A percentile compares a stretch with the other conserved stretches of the same genome.
Conservation (phyloP, 2,797 vertebrate genomes). For the Hoplostethus atlanticus region DNA sequence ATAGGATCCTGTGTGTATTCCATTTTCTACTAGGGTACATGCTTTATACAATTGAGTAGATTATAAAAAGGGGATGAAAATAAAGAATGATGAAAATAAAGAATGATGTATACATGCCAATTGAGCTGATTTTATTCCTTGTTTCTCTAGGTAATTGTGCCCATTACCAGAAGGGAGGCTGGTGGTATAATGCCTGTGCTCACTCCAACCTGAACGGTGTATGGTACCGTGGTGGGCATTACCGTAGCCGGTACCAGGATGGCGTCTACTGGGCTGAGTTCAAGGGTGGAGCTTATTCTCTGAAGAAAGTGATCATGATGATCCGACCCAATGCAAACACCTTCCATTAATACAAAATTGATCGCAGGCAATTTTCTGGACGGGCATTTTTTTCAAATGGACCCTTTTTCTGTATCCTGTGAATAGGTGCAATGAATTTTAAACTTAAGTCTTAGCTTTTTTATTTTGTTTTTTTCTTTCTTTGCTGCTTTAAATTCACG, state of each 20-base stretch:
- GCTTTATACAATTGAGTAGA: too few species aligned
- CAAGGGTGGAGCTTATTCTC: conserved; percentile 92
- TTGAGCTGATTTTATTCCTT: conserved; percentile 13
- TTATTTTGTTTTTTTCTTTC: too few species aligned
- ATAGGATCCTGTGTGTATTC: too few species aligned
- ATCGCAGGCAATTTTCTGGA: neutral
- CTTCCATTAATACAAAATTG: conserved; percentile 83
- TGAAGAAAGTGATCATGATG: conserved; percentile 91
- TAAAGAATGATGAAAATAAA: neutral
- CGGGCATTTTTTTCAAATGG: neutral
- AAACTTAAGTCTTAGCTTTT: neutral
- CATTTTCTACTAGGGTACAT: too few species aligned
- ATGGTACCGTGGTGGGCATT: conserved; percentile 95
- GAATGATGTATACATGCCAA: neutral
- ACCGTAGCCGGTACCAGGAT: conserved; percentile 94
- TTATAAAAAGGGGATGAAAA: neutral
- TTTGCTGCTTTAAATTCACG: too few species aligned
- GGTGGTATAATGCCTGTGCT: conserved; percentile 97
- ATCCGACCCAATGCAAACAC: conserved; percentile 93
- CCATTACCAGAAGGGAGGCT: conserved; percentile 96
- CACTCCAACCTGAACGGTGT: conserved; percentile 96
- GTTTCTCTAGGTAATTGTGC: conserved; percentile 91
- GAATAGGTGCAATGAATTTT: neutral
- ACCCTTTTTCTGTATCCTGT: neutral
- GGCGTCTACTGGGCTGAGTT: conserved; percentile 97